Conservation (phyloP, 2,797 vertebrate genomes). For the Peromyscus melanophrys region DNA sequence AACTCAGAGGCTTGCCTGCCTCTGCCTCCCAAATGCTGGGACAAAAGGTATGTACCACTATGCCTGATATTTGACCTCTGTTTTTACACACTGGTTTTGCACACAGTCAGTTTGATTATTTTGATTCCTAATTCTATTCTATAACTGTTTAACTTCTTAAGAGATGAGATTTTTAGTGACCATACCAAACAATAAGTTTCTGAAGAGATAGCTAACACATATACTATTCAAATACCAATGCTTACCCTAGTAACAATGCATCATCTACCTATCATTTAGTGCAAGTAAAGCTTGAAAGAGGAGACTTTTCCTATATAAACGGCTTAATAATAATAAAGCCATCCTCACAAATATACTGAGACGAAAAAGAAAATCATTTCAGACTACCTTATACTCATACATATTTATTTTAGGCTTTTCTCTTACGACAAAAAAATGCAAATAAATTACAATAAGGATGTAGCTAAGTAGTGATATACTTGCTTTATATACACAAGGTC, state of each 20-base stretch:
- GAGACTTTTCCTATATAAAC: conserved; percentile 20
- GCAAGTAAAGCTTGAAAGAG: conserved; percentile 68
- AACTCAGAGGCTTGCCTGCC: too few relatives aligned
- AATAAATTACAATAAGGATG: not conserved
- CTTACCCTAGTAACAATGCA: not conserved
- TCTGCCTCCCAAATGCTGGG: too few relatives aligned
- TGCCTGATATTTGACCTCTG: too few relatives aligned
- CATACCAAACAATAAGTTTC: not conserved
- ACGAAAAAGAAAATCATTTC: not conserved
- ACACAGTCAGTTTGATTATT: too few relatives aligned
- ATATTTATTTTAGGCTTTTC: conserved; percentile 56
- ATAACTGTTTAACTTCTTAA: not conserved
- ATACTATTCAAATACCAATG: conserved; percentile 46
- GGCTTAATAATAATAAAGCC: conserved; percentile 65
- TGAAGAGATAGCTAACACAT: conserved; percentile 22
- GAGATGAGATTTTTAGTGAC: not conserved
- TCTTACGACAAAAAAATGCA: conserved; percentile 8
- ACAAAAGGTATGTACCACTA: too few relatives aligned
- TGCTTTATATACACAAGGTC: not conserved
- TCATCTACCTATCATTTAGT: conserved; percentile 45
- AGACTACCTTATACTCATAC: conserved; percentile 6
- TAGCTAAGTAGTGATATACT: not conserved
- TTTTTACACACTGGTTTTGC: too few relatives aligned
- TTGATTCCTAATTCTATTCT: too few relatives aligned
- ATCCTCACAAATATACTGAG: conserved; percentile 45